phyloP scores from a whole-genome alignment of 2,888 invertebrate genomes.

The Stenodema calcarata region DNA sequence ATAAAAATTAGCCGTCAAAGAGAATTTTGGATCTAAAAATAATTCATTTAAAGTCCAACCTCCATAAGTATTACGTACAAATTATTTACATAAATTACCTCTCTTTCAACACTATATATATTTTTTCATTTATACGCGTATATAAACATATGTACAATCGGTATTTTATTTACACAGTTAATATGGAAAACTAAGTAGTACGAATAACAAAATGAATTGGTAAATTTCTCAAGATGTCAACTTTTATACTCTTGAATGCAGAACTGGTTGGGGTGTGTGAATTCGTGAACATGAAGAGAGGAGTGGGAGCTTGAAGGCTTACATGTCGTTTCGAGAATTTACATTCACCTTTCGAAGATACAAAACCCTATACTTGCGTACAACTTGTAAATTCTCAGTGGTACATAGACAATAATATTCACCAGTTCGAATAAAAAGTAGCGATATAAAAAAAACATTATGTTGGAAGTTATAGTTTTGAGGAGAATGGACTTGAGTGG shows the following conservation, averaged over 20 bases:
- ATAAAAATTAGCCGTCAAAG: too few species aligned
- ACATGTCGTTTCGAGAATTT: neutral
- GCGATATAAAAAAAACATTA: neutral
- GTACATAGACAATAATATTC: too few species aligned
- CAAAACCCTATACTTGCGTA: too few species aligned
- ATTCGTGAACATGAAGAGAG: neutral
- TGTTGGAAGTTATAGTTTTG: neutral
- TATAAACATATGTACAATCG: neutral
- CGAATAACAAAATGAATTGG: neutral
- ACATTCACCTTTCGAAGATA: too few species aligned
- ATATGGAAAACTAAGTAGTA: neutral
- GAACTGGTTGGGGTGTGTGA: neutral
- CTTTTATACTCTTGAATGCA: neutral
- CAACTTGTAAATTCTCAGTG: too few species aligned
- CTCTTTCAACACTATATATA: neutral
- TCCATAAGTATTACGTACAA: neutral
- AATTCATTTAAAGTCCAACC: neutral
- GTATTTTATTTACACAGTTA: neutral
- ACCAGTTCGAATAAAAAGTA: neutral
- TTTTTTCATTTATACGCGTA: neutral
- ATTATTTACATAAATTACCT: neutral
- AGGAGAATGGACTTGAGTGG: too few species aligned
- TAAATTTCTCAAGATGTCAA: too few species aligned
- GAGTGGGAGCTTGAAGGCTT: neutral
- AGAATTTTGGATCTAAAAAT: neutral